These are phyloP conservation scores for Micrasema minimum DNA, from an alignment of 1,140 invertebrate genomes.

Conservation along the genomic window DNA sequence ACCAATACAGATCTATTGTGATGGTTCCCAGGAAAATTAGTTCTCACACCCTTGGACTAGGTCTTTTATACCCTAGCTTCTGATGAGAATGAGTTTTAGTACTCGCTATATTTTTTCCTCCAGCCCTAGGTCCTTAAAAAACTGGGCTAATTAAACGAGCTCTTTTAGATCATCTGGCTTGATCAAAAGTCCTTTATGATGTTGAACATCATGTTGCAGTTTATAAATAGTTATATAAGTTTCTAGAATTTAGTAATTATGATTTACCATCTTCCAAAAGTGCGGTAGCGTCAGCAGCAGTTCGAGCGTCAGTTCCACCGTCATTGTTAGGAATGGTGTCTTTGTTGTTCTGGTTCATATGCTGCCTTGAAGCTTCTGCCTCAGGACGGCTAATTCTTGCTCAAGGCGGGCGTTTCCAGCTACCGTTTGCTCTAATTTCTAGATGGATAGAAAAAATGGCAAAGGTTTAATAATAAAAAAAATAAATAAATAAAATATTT, in stretches of 20 bases:
- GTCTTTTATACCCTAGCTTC: too few relatives aligned
- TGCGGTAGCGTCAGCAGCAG: conserved; percentile 68
- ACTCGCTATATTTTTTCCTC: too few relatives aligned
- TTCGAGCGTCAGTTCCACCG: conserved; percentile 25
- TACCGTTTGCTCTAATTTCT: conserved; percentile 91
- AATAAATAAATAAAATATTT: conserved; percentile 2
- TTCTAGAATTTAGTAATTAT: conserved; percentile 3
- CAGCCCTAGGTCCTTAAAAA: too few relatives aligned
- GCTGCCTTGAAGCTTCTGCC: conserved; percentile 84
- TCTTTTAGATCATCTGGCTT: too few relatives aligned
- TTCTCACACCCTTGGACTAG: too few relatives aligned
- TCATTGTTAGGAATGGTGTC: not conserved
- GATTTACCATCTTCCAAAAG: conserved; percentile 73
- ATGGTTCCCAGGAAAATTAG: too few relatives aligned
- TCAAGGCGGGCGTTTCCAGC: conserved; percentile 89
- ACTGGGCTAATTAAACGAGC: too few relatives aligned
- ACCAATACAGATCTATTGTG: too few relatives aligned
- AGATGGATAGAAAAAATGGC: conserved; percentile 44
- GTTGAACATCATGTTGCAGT: too few relatives aligned
- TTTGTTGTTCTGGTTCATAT: conserved; percentile 42
- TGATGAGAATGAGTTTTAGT: too few relatives aligned
- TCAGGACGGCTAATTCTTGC: conserved; percentile 84
- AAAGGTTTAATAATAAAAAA: conserved; percentile 24
- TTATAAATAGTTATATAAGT: too few relatives aligned
- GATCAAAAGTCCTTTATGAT: too few relatives aligned